A percentile compares a stretch with the other conserved stretches of the same genome.
phyloP scores from a whole-genome alignment of 1,140 invertebrate species.

The Phortica variegata region DNA sequence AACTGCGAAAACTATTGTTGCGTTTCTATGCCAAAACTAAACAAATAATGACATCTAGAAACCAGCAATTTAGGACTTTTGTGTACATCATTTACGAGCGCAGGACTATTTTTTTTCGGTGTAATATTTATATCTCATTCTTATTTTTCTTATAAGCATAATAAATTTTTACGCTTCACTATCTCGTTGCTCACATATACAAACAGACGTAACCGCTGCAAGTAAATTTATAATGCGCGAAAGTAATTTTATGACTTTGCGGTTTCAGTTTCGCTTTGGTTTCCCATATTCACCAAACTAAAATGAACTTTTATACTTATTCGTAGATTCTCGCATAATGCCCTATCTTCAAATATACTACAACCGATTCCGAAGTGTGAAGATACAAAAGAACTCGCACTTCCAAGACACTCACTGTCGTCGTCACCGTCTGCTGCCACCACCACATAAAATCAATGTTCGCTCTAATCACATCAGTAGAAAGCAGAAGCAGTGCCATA shows the following conservation, averaged over 20 bases:
- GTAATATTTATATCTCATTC: too few species aligned
- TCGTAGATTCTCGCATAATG: conserved; percentile 8
- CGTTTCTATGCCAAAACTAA: too few species aligned
- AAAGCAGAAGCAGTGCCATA: conserved; percentile 37
- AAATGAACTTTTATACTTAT: conserved; percentile 2
- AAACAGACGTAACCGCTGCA: conserved; percentile 30
- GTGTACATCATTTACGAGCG: too few species aligned
- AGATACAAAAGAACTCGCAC: conserved; percentile 14
- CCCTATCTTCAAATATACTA: conserved; percentile 11
- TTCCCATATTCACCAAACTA: conserved; percentile 15
- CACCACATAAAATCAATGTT: conserved; percentile 18
- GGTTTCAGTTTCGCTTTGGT: conserved; percentile 47
- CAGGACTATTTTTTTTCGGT: too few species aligned
- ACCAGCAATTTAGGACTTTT: too few species aligned
- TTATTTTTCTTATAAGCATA: conserved; percentile 48
- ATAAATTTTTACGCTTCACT: conserved; percentile 56
- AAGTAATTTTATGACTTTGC: conserved; percentile 57
- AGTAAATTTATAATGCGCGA: conserved; percentile 57
- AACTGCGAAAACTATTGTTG: too few species aligned
- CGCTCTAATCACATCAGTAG: conserved; percentile 6
- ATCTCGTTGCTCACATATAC: too few species aligned
- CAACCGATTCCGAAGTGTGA: conserved; percentile 21
- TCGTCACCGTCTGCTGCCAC: too few species aligned
- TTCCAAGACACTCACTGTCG: too few species aligned
- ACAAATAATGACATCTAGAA: too few species aligned